These are phyloP conservation scores for Andrena chrysosceles DNA, from an alignment of 2,888 invertebrate genomes.

Conservation along the genomic window DNA sequence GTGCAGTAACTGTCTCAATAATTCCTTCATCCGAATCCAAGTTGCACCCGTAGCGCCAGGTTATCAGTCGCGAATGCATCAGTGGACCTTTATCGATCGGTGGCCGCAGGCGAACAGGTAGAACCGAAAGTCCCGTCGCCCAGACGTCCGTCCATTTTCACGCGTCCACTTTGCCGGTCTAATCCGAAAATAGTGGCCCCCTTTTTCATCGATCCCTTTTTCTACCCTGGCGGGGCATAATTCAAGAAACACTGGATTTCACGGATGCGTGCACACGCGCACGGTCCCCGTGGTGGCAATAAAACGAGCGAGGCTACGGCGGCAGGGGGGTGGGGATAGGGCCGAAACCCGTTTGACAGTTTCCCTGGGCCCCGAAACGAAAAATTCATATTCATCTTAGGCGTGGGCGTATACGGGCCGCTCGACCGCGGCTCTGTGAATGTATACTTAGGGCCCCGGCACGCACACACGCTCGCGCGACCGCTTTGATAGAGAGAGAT, in stretches of 20 bases:
- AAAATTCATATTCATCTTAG: constrained; percentile 73
- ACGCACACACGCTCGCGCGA: not conserved
- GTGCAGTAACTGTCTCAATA: too few species aligned
- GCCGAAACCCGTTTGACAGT: constrained; percentile 69
- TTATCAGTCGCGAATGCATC: not conserved
- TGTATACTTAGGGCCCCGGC: constrained; percentile 13
- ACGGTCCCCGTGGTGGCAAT: constrained; percentile 47
- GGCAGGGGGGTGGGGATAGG: constrained; percentile 3
- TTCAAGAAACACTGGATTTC: constrained; percentile 62
- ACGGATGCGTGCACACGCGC: constrained; percentile 56
- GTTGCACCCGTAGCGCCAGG: not conserved
- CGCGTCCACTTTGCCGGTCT: constrained; percentile 3
- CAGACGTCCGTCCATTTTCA: constrained; percentile 10
- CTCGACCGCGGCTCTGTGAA: constrained; percentile 38
- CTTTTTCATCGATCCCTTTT: constrained; percentile 16
- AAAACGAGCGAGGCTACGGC: constrained; percentile 45
- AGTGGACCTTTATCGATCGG: not conserved
- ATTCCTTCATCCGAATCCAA: not conserved
- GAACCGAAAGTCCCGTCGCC: not conserved
- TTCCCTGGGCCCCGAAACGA: constrained; percentile 58
- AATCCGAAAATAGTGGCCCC: constrained; percentile 17
- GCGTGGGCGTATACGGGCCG: constrained; percentile 66
- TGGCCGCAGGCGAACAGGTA: not conserved
- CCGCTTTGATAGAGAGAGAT: constrained; percentile 40
- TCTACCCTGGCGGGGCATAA: constrained; percentile 22